Evolutionary conservation across 2,113 vertebrate genomes (phyloP).

Genomic region (Periophthalmus modestus): DNA sequence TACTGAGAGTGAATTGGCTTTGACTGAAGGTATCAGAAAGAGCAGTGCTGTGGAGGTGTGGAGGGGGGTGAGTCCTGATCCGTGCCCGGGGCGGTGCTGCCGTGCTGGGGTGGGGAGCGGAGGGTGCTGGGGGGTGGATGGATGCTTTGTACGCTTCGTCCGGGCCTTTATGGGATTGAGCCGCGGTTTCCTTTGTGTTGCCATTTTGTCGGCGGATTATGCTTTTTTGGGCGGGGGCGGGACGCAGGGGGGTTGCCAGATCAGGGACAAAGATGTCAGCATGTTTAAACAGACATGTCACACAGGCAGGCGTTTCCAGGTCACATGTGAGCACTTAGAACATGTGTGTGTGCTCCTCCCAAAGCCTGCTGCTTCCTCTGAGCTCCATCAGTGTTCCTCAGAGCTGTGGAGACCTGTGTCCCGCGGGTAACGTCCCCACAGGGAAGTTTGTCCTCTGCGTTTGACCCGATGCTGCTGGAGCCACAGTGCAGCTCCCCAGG

Average conservation of each 20-base stretch:
- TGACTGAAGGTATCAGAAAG: conserved; percentile 41
- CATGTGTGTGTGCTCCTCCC: not conserved
- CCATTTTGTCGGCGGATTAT: conserved; percentile 83
- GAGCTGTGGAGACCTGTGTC: too few species aligned
- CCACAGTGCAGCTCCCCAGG: too few species aligned
- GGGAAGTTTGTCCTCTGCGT: too few species aligned
- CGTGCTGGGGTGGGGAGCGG: conserved; percentile 48
- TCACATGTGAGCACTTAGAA: conserved; percentile 37
- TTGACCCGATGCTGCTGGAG: too few species aligned
- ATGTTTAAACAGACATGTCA: conserved; percentile 77
- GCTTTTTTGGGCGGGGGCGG: conserved; percentile 69
- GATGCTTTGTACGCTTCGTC: conserved; percentile 76
- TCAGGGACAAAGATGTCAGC: conserved; percentile 78
- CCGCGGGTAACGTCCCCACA: too few species aligned
- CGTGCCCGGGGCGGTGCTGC: conserved; percentile 77
- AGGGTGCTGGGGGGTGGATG: conserved; percentile 65
- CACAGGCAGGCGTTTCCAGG: conserved; percentile 61
- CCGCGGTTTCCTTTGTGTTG: conserved; percentile 83
- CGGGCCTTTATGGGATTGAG: conserved; percentile 81
- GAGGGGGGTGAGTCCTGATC: conserved; percentile 72
- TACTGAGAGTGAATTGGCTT: too few species aligned
- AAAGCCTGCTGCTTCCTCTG: too few species aligned
- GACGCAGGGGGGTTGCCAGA: conserved; percentile 74
- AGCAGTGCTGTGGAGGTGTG: conserved; percentile 11
- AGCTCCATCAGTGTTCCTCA: too few species aligned